Evolutionary conservation across 2,113 vertebrate genomes (phyloP), one percentile per base, ranked within the genome.

Genomic region (Phalacrocorax carbo): DNA sequence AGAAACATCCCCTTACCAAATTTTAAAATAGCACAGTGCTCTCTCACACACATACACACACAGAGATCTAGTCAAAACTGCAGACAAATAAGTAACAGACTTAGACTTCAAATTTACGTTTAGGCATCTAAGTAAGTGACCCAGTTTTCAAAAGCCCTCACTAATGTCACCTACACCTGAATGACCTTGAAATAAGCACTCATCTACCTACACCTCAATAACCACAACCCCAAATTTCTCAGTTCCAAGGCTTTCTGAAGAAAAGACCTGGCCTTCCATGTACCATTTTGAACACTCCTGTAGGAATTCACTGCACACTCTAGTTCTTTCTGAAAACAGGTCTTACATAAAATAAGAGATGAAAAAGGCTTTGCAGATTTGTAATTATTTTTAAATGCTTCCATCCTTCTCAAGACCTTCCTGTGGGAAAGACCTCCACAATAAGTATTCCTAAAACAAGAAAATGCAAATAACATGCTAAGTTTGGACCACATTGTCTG

Each of bases 381-480:
- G 64, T 75, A 92, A 95, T 85, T 86, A 82, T 75, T 90, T 91
- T 94, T 87, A 90, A 96, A 94, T 60, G 71, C 51, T 82, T 78
- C 55, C 73, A 75, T 21, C 49, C 77, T 96, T 96, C 95, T 96
- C 91, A 96, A 95, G 79, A 90, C 84, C 96, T 90, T 96, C 48
- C 96, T 98, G 96, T 97, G 97, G 98, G 98, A 98, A 97, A 97
- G 86, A 85, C 69, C 40, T 84, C 81, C 42, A 73, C 88, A 80
- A 82, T 48, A 73, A 73, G 91, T 97, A 91, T 49, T 88, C 69
- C 93, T 65, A 93, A 95, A 94, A 86, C 85, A 97, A 94, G 72
- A 69, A 93, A 93, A 91, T 73, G 75, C 77, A 96, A 97, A 94
- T 61, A 87, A 87, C 22, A 72, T 92, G 72, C 90, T 96, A 65